These are phyloP conservation scores for Glyptemys insculpta DNA, from an alignment of 2,797 vertebrate genomes.

Conservation along the genomic window DNA sequence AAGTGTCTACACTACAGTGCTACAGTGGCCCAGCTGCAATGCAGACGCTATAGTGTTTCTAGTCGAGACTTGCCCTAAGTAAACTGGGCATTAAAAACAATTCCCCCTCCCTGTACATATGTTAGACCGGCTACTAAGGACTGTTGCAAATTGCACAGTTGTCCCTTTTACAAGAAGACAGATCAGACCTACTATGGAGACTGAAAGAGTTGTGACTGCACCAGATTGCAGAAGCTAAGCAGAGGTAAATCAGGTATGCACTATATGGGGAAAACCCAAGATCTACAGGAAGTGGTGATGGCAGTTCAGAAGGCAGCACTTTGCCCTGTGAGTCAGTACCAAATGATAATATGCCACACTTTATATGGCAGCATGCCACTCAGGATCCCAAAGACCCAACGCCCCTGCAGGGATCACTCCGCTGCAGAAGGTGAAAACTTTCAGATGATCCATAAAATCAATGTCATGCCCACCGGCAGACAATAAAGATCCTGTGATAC, in stretches of 20 bases:
- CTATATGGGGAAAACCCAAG: neutral
- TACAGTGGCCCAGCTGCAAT: too few relatives aligned
- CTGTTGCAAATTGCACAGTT: neutral
- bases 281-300: neutral
- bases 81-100: neutral
- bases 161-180: neutral
- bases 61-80: neutral
- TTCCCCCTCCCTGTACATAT: rapidly evolving
- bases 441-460: neutral
- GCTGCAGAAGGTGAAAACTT: neutral
- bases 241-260: rapidly evolving
- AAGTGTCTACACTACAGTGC: neutral
- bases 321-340: neutral
- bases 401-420: neutral
- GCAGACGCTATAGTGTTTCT: neutral
- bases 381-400: neutral
- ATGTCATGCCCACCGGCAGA: neutral
- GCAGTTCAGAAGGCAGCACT: neutral
- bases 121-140: neutral
- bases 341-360: rapidly evolving
- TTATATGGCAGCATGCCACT: rapidly evolving
- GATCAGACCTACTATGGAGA: neutral
- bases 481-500: neutral
- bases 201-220: neutral
- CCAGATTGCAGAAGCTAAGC: neutral